These are phyloP conservation scores for Geotrypetes seraphini DNA, from an alignment of 2,797 vertebrate species.

Conservation along the genomic window DNA sequence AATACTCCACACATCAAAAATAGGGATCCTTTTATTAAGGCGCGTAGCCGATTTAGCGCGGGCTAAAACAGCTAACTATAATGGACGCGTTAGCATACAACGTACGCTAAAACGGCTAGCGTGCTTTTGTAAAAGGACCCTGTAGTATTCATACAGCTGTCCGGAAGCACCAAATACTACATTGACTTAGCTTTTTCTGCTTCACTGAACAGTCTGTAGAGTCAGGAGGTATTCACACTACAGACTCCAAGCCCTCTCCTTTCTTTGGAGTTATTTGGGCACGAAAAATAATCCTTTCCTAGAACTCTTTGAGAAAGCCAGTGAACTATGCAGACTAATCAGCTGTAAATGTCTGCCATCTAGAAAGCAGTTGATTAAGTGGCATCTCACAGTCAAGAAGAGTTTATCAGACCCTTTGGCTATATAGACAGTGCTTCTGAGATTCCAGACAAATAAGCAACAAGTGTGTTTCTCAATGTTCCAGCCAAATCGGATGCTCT, in stretches of 20 bases:
- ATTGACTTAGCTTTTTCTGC: slow-evolving; percentile 53
- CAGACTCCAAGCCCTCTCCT: slow-evolving; percentile 12
- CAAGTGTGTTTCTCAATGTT: background rate
- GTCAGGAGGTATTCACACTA: slow-evolving; percentile 32
- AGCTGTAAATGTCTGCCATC: slow-evolving; percentile 43
- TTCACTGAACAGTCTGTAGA: slow-evolving; percentile 40
- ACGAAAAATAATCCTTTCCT: slow-evolving; percentile 48
- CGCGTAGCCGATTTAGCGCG: too few relatives aligned
- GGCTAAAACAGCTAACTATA: too few relatives aligned
- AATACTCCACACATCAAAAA: slow-evolving; percentile 15
- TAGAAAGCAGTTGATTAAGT: slow-evolving; percentile 25
- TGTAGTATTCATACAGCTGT: slow-evolving; percentile 29
- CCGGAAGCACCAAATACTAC: slow-evolving; percentile 44
- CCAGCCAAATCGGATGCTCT: background rate
- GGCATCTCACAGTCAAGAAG: slow-evolving; percentile 13
- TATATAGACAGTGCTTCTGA: background rate
- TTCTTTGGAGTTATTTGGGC: slow-evolving; percentile 43
- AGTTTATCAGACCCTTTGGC: slow-evolving; percentile 2
- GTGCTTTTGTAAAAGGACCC: too few relatives aligned
- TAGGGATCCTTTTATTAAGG: too few relatives aligned
- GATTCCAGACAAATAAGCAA: slow-evolving; percentile 2
- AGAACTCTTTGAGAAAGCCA: slow-evolving; percentile 38
- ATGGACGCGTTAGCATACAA: too few relatives aligned
- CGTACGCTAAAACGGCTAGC: too few relatives aligned
- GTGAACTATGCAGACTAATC: slow-evolving; percentile 34